These are phyloP conservation scores for Lagopus muta DNA, from an alignment of 2,113 vertebrate genomes.

Conservation along the genomic window DNA sequence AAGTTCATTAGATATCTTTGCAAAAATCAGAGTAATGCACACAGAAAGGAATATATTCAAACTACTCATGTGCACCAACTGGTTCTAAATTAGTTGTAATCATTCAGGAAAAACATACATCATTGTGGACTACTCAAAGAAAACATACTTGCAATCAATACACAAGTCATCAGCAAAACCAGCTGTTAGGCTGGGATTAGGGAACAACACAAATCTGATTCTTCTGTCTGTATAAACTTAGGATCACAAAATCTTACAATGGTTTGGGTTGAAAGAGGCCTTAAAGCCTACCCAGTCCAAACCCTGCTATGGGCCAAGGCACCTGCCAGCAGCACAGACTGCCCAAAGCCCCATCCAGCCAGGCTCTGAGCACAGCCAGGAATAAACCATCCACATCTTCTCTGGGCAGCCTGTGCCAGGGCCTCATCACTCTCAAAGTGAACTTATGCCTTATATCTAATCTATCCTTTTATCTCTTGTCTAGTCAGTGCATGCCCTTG, in stretches of 20 bases:
- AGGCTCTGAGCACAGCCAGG: background rate
- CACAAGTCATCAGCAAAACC: background rate
- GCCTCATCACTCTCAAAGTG: background rate
- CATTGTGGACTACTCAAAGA: background rate
- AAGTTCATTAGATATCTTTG: background rate
- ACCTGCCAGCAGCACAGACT: background rate
- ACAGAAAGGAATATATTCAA: background rate
- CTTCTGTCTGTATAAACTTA: background rate
- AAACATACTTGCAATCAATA: background rate
- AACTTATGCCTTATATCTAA: background rate
- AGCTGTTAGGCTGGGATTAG: background rate
- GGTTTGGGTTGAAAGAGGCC: background rate
- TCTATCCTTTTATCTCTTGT: background rate
- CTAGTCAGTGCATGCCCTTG: background rate
- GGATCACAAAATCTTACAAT: background rate
- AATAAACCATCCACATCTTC: background rate
- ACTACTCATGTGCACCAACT: accelerated
- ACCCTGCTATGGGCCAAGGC: background rate
- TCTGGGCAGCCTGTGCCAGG: background rate
- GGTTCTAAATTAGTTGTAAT: background rate
- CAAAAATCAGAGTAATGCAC: background rate
- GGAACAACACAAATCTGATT: background rate
- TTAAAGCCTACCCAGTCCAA: background rate
- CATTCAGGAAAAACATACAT: background rate
- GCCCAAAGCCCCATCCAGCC: background rate